Percentiles rank a stretch among this genome's conserved stretches.
Evolutionary conservation across 2,113 vertebrate species (phyloP).

Genomic region (Tupaia tana): DNA sequence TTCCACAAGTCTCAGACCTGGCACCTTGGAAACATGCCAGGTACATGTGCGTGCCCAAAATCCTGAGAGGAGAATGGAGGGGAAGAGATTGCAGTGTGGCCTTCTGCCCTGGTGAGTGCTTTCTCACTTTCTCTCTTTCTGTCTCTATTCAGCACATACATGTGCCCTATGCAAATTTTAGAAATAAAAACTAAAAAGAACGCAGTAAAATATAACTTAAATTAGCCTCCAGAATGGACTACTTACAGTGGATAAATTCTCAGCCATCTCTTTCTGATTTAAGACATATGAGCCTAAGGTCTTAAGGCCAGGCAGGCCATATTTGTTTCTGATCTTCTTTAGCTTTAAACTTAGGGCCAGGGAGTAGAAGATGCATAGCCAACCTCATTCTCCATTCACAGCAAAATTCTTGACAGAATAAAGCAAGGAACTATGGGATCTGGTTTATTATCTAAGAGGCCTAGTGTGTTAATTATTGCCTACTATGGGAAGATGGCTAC

Average conservation of each 20-base stretch:
- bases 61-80: too few relatives aligned
- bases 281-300: background rate
- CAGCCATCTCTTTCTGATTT: background rate
- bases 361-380: background rate
- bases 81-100: too few relatives aligned
- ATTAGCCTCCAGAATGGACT: background rate
- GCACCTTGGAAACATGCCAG: too few relatives aligned
- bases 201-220: background rate
- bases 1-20: too few relatives aligned
- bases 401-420: conserved; percentile 50
- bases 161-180: too few relatives aligned
- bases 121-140: too few relatives aligned
- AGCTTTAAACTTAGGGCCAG: background rate
- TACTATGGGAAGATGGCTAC: conserved; percentile 73
- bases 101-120: too few relatives aligned
- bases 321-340: background rate
- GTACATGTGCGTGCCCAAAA: too few relatives aligned
- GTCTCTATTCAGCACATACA: too few relatives aligned
- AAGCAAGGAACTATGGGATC: conserved; percentile 30
- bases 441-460: conserved; percentile 64
- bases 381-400: background rate
- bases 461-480: conserved; percentile 81
- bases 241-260: background rate
- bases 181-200: too few relatives aligned
- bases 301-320: background rate